Percentiles rank a stretch among this genome's conserved stretches.
These are phyloP conservation scores for Acanthoscelides obtectus DNA, from an alignment of 2,888 invertebrate genomes.

Conservation along the genomic window DNA sequence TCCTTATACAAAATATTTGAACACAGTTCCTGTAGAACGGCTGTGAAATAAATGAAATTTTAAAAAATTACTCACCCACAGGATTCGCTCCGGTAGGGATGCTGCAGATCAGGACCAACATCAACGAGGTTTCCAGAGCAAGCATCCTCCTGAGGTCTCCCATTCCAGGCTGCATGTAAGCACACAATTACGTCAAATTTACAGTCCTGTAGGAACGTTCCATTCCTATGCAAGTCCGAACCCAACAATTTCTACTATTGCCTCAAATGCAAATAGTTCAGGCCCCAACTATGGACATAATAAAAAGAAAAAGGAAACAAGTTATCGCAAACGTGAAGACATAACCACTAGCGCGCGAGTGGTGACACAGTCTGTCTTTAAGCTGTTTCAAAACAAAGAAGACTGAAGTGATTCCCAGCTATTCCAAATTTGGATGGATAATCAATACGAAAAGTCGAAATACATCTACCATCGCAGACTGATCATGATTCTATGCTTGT, in stretches of 20 bases:
- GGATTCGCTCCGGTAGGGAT: neutral
- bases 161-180: neutral
- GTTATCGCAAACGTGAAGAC: neutral
- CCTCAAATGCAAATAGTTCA: neutral
- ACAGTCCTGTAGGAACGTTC: neutral
- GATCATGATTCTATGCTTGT: neutral
- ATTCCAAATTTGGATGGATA: neutral
- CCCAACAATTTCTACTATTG: neutral
- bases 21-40: constrained; percentile 83
- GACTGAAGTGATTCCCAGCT: neutral
- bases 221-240: neutral
- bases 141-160: neutral
- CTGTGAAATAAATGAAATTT: constrained; percentile 49
- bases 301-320: neutral
- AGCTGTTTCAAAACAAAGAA: neutral
- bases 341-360: neutral
- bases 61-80: neutral
- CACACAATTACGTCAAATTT: neutral
- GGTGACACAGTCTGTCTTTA: neutral
- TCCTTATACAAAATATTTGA: no score
- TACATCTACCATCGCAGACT: neutral
- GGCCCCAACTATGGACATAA: neutral
- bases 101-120: neutral
- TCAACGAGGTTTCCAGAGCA: neutral
- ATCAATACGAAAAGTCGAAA: neutral